A percentile compares a stretch with the other conserved stretches of the same genome.
These are phyloP conservation scores for Microhierax caerulescens DNA, from an alignment of 2,797 vertebrate genomes.

Conservation along the genomic window DNA sequence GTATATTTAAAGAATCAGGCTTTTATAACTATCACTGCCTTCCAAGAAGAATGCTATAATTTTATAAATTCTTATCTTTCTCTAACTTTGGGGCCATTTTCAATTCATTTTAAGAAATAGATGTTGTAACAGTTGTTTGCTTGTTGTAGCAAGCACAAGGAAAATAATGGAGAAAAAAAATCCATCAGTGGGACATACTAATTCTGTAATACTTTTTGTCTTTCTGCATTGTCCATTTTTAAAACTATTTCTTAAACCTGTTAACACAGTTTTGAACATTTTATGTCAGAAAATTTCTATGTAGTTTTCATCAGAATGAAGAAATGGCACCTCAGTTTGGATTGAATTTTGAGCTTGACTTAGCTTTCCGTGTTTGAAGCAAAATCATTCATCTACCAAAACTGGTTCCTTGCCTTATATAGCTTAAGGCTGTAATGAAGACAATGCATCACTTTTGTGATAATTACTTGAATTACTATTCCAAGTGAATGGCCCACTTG, in stretches of 20 bases:
- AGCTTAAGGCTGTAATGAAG: slow-evolving; percentile 77
- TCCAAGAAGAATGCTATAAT: not conserved
- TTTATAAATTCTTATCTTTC: not conserved
- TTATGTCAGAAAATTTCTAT: not conserved
- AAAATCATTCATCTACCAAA: slow-evolving; percentile 71
- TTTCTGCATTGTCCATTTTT: not conserved
- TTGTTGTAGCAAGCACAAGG: not conserved
- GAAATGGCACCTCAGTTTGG: not conserved
- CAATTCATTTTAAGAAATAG: not conserved
- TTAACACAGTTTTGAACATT: not conserved
- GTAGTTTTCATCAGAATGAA: slow-evolving; percentile 34
- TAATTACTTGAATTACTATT: slow-evolving; percentile 79
- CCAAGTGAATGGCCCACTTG: slow-evolving; percentile 64
- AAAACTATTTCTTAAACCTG: not conserved
- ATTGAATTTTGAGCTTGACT: slow-evolving; percentile 66
- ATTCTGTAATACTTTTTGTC: not conserved
- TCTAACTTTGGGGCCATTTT: not conserved
- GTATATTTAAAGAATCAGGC: slow-evolving; percentile 32
- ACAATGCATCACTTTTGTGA: slow-evolving; percentile 76
- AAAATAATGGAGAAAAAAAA: not conserved
- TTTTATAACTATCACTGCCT: not conserved
- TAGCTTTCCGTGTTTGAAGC: slow-evolving; percentile 71
- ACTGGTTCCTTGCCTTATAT: slow-evolving; percentile 70
- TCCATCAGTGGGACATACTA: not conserved
- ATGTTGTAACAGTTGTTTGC: not conserved